These are phyloP conservation scores for Agrochola macilenta DNA, from an alignment of 2,888 invertebrate genomes.

Conservation along the genomic window DNA sequence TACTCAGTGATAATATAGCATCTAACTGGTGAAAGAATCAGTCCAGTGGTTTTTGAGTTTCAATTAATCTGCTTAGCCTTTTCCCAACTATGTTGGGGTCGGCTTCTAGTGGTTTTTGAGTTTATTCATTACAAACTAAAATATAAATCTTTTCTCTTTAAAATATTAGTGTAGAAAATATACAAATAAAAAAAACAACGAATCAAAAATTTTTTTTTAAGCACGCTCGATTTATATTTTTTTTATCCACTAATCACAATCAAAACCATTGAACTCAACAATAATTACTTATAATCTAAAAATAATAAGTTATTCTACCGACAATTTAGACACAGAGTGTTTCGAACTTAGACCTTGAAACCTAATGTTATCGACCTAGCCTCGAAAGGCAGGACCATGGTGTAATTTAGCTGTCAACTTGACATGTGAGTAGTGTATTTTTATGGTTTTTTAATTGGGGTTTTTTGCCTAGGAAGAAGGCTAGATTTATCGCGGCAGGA, in stretches of 20 bases:
- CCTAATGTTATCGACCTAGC: slow-evolving; percentile 48
- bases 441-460: slow-evolving; percentile 46
- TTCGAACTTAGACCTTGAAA: slow-evolving; percentile 51
- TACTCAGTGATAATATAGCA: no score
- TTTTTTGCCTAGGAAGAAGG: slow-evolving; percentile 12
- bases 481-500: slow-evolving; percentile 22
- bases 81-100: no score
- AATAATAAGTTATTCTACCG: slow-evolving; percentile 2
- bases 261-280: slow-evolving; percentile 19
- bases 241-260: neutral
- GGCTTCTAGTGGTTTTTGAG: no score
- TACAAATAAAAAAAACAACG: no score
- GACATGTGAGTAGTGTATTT: slow-evolving; percentile 34
- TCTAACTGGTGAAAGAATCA: no score
- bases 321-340: slow-evolving; percentile 1
- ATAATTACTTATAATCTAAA: neutral
- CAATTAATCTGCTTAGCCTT: no score
- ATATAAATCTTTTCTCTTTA: no score
- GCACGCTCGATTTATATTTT: neutral
- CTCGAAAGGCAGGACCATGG: slow-evolving; percentile 19
- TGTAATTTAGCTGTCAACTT: slow-evolving; percentile 56
- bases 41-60: no score
- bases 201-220: no score
- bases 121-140: no score
- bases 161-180: no score